These are phyloP conservation scores for Lasius platythorax DNA, from an alignment of 2,888 invertebrate species.

Conservation along the genomic window DNA sequence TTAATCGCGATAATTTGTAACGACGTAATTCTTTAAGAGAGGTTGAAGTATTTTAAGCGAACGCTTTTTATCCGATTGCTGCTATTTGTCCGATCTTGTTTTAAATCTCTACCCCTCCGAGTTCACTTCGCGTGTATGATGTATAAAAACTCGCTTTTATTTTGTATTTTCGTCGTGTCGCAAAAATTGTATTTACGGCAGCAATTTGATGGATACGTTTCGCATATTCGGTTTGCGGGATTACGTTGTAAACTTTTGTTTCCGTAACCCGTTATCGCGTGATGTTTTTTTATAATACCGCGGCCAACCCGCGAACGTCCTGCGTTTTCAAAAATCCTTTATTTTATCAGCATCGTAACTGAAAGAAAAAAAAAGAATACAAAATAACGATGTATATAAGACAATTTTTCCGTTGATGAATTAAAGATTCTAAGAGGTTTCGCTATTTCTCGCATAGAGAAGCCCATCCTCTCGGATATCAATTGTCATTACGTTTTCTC, in stretches of 20 bases:
- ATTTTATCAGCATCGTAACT: neutral
- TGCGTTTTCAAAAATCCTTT: slow-evolving; percentile 9
- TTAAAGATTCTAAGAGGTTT: neutral
- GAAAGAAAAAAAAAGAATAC: neutral
- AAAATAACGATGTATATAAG: slow-evolving; percentile 1
- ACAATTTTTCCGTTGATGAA: neutral
- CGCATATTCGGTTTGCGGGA: slow-evolving; percentile 50
- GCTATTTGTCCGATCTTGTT: slow-evolving; percentile 17
- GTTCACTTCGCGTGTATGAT: slow-evolving; percentile 16
- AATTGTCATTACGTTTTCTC: neutral
- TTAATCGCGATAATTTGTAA: neutral
- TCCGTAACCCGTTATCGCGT: slow-evolving; percentile 30
- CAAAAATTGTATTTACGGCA: slow-evolving; percentile 50
- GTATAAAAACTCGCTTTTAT: slow-evolving; percentile 28
- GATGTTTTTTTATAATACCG: slow-evolving; percentile 40
- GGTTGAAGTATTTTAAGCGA: neutral
- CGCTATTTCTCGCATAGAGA: neutral
- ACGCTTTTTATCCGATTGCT: neutral
- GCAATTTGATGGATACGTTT: slow-evolving; percentile 51
- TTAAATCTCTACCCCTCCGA: neutral
- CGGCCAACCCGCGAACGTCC: slow-evolving; percentile 3
- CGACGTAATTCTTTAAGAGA: neutral
- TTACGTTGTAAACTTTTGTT: slow-evolving; percentile 46
- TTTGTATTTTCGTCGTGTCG: slow-evolving; percentile 35
- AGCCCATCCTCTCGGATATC: neutral